A percentile compares a stretch with the other conserved stretches of the same genome.
Conservation (phyloP, 2,888 invertebrate species). For the Imbricaverruca yamaguchii region DNA sequence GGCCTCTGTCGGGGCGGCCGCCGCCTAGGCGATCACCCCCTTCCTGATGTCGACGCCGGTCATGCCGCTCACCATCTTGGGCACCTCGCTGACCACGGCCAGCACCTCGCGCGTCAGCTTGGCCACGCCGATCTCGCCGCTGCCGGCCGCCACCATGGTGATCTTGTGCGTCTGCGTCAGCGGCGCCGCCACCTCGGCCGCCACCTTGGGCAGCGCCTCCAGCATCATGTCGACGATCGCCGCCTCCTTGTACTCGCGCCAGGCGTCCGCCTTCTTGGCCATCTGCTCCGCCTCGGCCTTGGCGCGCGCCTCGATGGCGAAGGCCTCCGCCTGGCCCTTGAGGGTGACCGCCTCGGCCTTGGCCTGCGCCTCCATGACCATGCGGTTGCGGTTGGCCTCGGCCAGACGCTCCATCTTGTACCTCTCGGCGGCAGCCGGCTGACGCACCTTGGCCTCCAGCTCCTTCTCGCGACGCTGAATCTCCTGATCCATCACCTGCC, state of each 20-base stretch:
- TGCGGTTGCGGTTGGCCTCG: conserved; percentile 78
- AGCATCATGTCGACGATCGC: conserved; percentile 96
- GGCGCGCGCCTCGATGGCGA: conserved; percentile 87
- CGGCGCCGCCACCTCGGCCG: conserved; percentile 93
- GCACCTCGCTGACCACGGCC: conserved; percentile 84
- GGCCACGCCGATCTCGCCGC: conserved; percentile 80
- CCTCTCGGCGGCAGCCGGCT: conserved; percentile 95
- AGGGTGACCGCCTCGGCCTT: conserved; percentile 82
- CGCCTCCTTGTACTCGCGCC: conserved; percentile 90
- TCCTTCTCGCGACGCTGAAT: conserved; percentile 84
- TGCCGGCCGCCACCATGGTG: conserved; percentile 90
- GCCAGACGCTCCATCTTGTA: conserved; percentile 81
- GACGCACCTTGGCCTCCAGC: conserved; percentile 82
- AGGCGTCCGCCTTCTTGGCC: conserved; percentile 94
- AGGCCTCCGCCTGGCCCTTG: conserved; percentile 67
- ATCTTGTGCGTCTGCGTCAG: conserved; percentile 89
- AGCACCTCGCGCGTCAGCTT: conserved; percentile 91
- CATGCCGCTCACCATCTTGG: conserved; percentile 78
- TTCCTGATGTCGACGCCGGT: conserved; percentile 80
- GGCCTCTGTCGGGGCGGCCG: too few species aligned
- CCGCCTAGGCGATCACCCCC: conserved; percentile 24
- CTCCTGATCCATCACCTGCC: conserved; percentile 64
- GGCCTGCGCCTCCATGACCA: conserved; percentile 91
- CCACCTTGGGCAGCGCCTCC: conserved; percentile 88
- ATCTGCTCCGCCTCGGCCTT: conserved; percentile 95